These are phyloP conservation scores for Heliothis peltigera DNA, from an alignment of 2,888 invertebrate species.

Conservation along the genomic window DNA sequence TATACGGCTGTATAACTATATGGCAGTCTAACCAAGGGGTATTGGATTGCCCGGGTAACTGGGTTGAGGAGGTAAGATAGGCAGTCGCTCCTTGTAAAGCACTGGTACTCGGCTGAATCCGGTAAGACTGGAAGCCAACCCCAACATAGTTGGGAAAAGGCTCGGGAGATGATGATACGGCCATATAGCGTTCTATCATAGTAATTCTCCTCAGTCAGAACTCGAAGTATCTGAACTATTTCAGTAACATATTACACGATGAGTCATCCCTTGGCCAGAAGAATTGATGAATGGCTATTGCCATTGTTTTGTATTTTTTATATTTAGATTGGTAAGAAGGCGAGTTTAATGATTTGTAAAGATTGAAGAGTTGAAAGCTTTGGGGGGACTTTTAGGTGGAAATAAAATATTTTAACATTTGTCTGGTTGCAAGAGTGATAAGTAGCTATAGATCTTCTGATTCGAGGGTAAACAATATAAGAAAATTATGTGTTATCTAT, in stretches of 20 bases:
- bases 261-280: slow-evolving; percentile 12
- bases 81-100: too few relatives aligned
- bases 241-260: slow-evolving; percentile 23
- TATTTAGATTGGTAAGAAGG: slow-evolving; percentile 14
- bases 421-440: background rate
- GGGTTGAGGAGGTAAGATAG: too few relatives aligned
- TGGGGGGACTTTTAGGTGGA: background rate
- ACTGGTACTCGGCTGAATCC: too few relatives aligned
- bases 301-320: slow-evolving; percentile 12
- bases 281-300: slow-evolving; percentile 1
- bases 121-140: too few relatives aligned
- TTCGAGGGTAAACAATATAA: background rate
- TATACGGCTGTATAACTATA: too few relatives aligned
- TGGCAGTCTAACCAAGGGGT: too few relatives aligned
- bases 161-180: background rate
- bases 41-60: too few relatives aligned
- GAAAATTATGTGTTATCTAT: background rate
- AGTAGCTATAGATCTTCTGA: background rate
- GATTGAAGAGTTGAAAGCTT: slow-evolving; percentile 19
- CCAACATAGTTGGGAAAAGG: slow-evolving; percentile 15
- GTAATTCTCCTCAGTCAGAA: slow-evolving; percentile 9
- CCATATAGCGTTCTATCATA: slow-evolving; percentile 6
- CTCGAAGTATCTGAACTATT: slow-evolving; percentile 25
- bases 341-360: slow-evolving; percentile 15
- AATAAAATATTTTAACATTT: slow-evolving; percentile 7